Evolutionary conservation across 2,888 invertebrate genomes (phyloP).

Genomic region (Conchocele bisecta): DNA sequence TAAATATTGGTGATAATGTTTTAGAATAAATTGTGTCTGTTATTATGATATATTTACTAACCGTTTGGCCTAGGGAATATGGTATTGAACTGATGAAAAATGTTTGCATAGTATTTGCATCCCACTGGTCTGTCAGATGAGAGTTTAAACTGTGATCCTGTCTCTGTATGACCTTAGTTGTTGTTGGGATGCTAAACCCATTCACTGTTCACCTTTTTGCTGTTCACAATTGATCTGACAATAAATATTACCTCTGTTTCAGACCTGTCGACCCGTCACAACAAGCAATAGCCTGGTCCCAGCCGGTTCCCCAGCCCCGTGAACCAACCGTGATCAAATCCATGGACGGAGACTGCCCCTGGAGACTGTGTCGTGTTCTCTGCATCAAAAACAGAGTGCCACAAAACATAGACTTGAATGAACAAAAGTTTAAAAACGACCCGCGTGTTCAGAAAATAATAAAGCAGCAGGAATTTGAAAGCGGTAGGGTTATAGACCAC

Average conservation of each 20-base stretch:
- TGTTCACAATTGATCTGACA: too few relatives aligned
- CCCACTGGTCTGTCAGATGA: too few relatives aligned
- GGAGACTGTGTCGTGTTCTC: constrained; percentile 53
- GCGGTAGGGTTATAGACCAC: constrained; percentile 54
- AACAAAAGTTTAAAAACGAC: constrained; percentile 68
- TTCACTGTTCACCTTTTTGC: too few relatives aligned
- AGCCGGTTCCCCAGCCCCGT: constrained; percentile 23
- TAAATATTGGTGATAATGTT: too few relatives aligned
- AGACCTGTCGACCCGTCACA: constrained; percentile 46
- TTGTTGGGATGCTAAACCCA: too few relatives aligned
- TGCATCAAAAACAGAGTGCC: constrained; percentile 62
- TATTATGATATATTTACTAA: too few relatives aligned
- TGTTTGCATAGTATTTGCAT: too few relatives aligned
- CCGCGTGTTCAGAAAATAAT: constrained; percentile 72
- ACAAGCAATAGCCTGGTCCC: constrained; percentile 7
- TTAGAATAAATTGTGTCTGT: too few relatives aligned
- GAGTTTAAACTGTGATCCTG: too few relatives aligned
- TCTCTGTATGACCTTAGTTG: too few relatives aligned
- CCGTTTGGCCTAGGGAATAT: too few relatives aligned
- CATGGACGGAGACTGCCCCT: constrained; percentile 58
- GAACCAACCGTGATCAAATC: constrained; percentile 60
- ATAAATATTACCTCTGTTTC: constrained; percentile 5
- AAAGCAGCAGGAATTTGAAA: constrained; percentile 54
- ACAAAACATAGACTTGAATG: constrained; percentile 60
- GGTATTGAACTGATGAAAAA: too few relatives aligned